A percentile compares a stretch with the other conserved stretches of the same genome.
These are phyloP conservation scores for Upupa epops DNA, from an alignment of 2,113 vertebrate genomes.

Conservation along the genomic window DNA sequence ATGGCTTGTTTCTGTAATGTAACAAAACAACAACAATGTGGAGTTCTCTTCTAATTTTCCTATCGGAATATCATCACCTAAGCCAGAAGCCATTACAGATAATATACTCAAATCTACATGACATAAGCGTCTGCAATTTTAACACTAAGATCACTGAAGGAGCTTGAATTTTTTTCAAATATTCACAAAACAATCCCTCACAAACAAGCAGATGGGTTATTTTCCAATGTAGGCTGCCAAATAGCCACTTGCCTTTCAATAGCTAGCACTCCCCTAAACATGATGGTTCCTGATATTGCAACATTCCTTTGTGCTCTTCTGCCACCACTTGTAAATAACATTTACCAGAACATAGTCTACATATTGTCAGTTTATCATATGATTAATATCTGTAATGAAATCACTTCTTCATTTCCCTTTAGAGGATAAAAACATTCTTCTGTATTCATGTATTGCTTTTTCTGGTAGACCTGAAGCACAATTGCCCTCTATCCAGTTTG, in stretches of 20 bases:
- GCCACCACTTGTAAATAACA: not conserved
- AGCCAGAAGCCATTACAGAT: not conserved
- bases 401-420: not conserved
- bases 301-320: not conserved
- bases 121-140: not conserved
- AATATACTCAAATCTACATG: not conserved
- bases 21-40: not conserved
- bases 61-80: not conserved
- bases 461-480: not conserved
- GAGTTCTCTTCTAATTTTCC: not conserved
- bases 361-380: not conserved
- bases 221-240: not conserved
- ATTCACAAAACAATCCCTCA: fast-evolving
- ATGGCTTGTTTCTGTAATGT: not conserved
- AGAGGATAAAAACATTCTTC: not conserved
- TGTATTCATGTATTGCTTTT: not conserved
- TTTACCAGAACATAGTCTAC: not conserved
- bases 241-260: not conserved
- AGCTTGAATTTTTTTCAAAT: not conserved
- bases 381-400: not conserved
- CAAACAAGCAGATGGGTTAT: not conserved
- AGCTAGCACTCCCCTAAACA: not conserved
- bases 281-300: not conserved
- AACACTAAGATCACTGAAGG: fast-evolving
- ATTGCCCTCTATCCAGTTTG: not conserved